Evolutionary conservation across 2,113 vertebrate species (phyloP).

Genomic region (Gopherus evgoodei): DNA sequence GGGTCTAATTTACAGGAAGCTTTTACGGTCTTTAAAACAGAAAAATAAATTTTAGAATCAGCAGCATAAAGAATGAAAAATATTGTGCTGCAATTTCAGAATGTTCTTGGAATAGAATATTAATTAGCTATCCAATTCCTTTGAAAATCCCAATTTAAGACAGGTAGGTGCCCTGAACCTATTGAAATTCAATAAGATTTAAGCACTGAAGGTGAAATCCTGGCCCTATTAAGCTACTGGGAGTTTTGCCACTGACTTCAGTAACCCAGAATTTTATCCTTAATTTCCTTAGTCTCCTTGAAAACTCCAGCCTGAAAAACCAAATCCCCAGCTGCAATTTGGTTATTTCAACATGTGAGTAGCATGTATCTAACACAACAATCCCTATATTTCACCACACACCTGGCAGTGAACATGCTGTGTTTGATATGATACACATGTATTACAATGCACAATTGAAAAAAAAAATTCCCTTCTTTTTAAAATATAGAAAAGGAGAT

Average conservation of each 20-base stretch:
- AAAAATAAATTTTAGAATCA: too few species aligned
- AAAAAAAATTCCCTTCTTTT: not conserved
- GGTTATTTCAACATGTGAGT: not conserved
- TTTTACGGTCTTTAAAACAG: not conserved
- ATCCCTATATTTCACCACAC: not conserved
- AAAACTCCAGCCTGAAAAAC: not conserved
- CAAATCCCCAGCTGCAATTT: not conserved
- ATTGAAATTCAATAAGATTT: not conserved
- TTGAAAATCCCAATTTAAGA: not conserved
- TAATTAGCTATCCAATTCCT: too few species aligned
- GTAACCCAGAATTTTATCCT: not conserved
- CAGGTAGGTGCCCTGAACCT: not conserved
- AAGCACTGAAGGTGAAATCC: not conserved
- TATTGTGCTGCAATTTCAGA: not conserved
- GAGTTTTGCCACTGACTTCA: not conserved
- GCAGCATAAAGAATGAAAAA: not conserved
- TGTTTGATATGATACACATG: fast-evolving
- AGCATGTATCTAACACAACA: not conserved
- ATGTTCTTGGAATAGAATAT: not conserved
- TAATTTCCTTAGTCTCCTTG: not conserved
- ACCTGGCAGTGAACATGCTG: not conserved
- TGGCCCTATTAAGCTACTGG: not conserved
- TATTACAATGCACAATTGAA: not conserved
- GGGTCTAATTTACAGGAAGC: not conserved
- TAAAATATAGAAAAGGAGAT: not conserved